Percentiles rank a stretch among this genome's conserved stretches.
Conservation (phyloP, 2,888 invertebrate species). For the Acleris sparsana region DNA sequence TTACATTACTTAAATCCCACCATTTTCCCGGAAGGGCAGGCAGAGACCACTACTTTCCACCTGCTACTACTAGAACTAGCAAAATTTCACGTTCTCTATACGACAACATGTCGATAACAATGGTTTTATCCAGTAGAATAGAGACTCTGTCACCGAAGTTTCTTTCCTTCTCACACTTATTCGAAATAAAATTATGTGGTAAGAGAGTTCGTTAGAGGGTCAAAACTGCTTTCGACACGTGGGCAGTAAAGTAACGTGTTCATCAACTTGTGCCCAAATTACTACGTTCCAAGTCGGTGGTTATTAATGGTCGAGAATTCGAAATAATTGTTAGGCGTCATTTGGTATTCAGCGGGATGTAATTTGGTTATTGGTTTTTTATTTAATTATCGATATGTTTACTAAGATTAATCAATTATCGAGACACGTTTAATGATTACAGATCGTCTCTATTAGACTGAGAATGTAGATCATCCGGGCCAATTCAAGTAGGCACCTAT, state of each 20-base stretch:
- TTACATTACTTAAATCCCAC: too few species aligned
- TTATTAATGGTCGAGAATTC: slow-evolving; percentile 19
- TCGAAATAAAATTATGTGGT: neutral
- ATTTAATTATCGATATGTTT: neutral
- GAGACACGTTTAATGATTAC: neutral
- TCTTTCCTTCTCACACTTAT: neutral
- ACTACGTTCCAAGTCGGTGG: slow-evolving; percentile 17
- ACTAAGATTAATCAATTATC: neutral
- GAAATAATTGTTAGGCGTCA: slow-evolving; percentile 29
- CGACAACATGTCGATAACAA: too few species aligned
- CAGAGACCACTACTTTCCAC: too few species aligned
- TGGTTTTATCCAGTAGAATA: too few species aligned
- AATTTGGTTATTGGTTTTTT: slow-evolving; percentile 1
- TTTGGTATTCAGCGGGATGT: slow-evolving; percentile 6
- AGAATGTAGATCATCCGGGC: too few species aligned
- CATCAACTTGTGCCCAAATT: slow-evolving; percentile 26
- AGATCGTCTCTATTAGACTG: too few species aligned
- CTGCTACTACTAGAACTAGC: too few species aligned
- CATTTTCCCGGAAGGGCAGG: too few species aligned
- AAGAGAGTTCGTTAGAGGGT: slow-evolving; percentile 17
- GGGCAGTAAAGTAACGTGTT: slow-evolving; percentile 30
- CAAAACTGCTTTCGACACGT: slow-evolving; percentile 23
- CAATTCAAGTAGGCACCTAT: too few species aligned
- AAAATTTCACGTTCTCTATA: too few species aligned
- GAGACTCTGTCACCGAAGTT: too few species aligned